Conservation (phyloP, 2,113 vertebrate genomes). For the Marmota monax region DNA sequence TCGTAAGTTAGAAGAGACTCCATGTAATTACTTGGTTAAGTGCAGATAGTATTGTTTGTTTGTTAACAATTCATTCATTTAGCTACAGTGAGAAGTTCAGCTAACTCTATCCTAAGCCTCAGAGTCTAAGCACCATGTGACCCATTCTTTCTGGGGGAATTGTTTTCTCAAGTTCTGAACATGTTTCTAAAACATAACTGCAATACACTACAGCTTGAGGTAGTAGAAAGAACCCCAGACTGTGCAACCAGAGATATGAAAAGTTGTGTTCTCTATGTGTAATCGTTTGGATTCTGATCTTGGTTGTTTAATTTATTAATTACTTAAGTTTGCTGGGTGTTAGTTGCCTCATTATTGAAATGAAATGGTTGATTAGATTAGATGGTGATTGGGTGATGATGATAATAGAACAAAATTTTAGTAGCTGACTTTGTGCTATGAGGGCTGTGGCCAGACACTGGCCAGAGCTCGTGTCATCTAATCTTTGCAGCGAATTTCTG, state of each 20-base stretch:
- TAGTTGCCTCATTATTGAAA: conserved; percentile 55
- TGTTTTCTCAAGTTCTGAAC: conserved; percentile 16
- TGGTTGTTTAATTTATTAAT: conserved; percentile 58
- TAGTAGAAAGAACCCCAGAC: not conserved
- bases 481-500: not conserved
- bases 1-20: not conserved
- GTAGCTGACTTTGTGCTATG: not conserved
- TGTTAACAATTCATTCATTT: not conserved
- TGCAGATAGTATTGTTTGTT: not conserved
- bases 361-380: conserved; percentile 18
- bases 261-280: not conserved
- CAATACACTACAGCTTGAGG: not conserved
- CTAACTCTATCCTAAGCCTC: not conserved
- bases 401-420: not conserved
- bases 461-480: not conserved
- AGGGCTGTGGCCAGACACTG: not conserved
- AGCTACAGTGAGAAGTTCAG: not conserved
- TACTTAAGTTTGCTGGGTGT: not conserved
- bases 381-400: not conserved
- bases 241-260: not conserved
- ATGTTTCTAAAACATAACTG: not conserved
- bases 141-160: not conserved
- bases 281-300: conserved; percentile 51
- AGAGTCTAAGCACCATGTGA: not conserved
- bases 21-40: not conserved